Evolutionary conservation across 2,113 vertebrate genomes (phyloP).

Genomic region (Pelodiscus sinensis): DNA sequence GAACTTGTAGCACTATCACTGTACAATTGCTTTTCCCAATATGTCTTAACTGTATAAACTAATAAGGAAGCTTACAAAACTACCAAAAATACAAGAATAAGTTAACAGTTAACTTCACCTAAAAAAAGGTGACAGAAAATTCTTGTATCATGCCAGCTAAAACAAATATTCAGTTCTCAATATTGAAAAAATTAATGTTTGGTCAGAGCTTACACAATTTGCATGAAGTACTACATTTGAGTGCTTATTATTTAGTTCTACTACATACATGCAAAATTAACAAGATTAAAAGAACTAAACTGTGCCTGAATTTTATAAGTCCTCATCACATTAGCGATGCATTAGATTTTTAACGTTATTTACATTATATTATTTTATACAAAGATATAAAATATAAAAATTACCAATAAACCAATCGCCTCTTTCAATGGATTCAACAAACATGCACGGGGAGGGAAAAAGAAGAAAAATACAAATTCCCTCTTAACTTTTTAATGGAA

Average conservation of each 20-base stretch:
- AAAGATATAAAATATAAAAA: neutral
- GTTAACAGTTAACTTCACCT: neutral
- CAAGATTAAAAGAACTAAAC: no score
- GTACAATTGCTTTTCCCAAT: neutral
- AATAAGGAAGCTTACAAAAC: neutral
- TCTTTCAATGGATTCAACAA: neutral
- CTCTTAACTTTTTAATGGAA: neutral
- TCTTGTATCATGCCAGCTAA: neutral
- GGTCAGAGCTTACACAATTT: rapidly evolving
- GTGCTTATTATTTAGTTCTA: neutral
- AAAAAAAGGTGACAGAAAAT: neutral
- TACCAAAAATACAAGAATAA: neutral
- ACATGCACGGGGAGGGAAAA: rapidly evolving
- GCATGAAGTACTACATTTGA: neutral
- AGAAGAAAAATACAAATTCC: neutral
- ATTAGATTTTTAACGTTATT: neutral
- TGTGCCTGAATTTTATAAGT: no score
- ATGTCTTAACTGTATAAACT: neutral
- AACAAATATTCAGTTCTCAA: neutral
- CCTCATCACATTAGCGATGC: neutral
- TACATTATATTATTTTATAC: neutral
- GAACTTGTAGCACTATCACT: neutral
- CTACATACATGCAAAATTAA: neutral
- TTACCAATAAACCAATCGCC: rapidly evolving
- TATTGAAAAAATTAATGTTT: neutral